Conservation (phyloP, 2,888 invertebrate species). For the Dysmachus trigonus region DNA sequence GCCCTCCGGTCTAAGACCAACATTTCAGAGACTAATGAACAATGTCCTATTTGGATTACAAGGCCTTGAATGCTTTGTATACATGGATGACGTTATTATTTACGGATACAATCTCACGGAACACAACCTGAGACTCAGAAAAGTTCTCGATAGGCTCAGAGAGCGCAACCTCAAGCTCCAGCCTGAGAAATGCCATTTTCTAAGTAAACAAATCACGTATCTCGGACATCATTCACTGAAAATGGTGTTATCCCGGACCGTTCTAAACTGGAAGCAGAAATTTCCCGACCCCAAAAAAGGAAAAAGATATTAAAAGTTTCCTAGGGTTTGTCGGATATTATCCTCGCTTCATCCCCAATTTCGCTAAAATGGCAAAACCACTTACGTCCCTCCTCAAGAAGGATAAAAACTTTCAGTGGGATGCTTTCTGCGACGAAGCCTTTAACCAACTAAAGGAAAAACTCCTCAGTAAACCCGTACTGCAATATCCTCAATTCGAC, state of each 20-base stretch:
- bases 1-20: conserved; percentile 44
- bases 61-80: conserved; percentile 20
- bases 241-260: not conserved
- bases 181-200: not conserved
- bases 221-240: not conserved
- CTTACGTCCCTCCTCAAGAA: not conserved
- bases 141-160: not conserved
- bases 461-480: conserved; percentile 21
- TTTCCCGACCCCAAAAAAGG: not conserved
- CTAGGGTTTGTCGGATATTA: not conserved
- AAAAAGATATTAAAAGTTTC: not conserved
- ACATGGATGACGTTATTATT: conserved; percentile 42
- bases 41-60: conserved; percentile 21
- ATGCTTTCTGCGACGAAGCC: not conserved
- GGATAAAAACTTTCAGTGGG: not conserved
- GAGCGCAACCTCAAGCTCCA: conserved; percentile 15
- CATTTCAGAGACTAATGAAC: conserved; percentile 46
- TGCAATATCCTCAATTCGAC: conserved; percentile 34
- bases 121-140: conserved; percentile 37
- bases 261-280: not conserved
- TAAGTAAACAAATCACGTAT: not conserved
- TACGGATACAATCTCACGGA: conserved; percentile 46
- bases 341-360: not conserved
- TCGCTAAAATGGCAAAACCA: not conserved
- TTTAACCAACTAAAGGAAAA: not conserved